These are phyloP conservation scores for Achroia grisella DNA, from an alignment of 1,140 invertebrate species.

Conservation along the genomic window DNA sequence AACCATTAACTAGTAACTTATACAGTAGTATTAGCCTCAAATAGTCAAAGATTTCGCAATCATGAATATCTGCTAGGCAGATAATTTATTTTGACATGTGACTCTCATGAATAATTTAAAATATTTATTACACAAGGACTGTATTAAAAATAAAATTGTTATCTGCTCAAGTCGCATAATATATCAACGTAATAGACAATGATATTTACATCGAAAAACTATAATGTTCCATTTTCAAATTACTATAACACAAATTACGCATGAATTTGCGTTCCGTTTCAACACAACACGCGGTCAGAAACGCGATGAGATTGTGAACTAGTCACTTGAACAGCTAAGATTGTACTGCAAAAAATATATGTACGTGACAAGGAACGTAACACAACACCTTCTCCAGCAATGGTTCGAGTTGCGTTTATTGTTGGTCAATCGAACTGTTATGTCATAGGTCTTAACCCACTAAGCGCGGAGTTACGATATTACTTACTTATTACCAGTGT, in stretches of 20 bases:
- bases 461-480: too few relatives aligned
- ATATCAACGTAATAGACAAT: not conserved
- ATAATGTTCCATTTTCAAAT: slow-evolving; percentile 1
- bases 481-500: too few relatives aligned
- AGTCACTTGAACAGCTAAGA: slow-evolving; percentile 21
- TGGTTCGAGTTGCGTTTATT: slow-evolving; percentile 7
- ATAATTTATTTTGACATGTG: not conserved
- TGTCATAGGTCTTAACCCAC: slow-evolving; percentile 12
- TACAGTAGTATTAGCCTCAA: not conserved
- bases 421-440: slow-evolving; percentile 27
- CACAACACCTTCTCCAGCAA: slow-evolving; percentile 22
- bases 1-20: slow-evolving; percentile 2
- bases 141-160: too few relatives aligned
- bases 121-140: not conserved
- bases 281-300: not conserved
- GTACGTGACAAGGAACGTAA: slow-evolving; percentile 33
- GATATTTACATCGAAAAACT: not conserved
- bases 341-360: slow-evolving; percentile 32
- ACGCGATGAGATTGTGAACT: slow-evolving; percentile 14
- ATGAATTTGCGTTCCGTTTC: slow-evolving; percentile 6
- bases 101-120: slow-evolving; percentile 5
- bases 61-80: not conserved
- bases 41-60: slow-evolving; percentile 6
- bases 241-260: not conserved
- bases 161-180: too few relatives aligned